Evolutionary conservation across 2,888 invertebrate species (phyloP).

Genomic region (Eurytoma californica): DNA sequence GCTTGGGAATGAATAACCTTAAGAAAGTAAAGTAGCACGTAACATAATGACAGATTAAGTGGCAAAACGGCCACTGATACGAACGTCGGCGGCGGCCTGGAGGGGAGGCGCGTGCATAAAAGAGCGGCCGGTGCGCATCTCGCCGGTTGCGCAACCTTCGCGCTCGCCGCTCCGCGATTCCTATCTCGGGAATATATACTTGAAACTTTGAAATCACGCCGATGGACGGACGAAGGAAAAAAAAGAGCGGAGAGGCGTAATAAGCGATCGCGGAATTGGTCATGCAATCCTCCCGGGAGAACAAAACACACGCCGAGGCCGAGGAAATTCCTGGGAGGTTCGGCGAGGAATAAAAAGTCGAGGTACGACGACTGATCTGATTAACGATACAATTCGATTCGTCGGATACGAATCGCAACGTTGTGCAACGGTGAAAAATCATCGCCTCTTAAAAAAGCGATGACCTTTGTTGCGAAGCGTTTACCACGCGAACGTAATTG

Average conservation of each 20-base stretch:
- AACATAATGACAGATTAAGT: slow-evolving; percentile 32
- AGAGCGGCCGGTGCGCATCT: not conserved
- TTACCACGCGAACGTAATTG: too few species aligned
- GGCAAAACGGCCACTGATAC: slow-evolving; percentile 8
- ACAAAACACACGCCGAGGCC: not conserved
- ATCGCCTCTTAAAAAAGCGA: too few species aligned
- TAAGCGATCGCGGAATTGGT: not conserved
- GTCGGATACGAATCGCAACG: not conserved
- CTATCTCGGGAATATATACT: slow-evolving; percentile 12
- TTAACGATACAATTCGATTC: not conserved
- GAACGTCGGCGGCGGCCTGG: not conserved
- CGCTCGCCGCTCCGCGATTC: slow-evolving; percentile 16
- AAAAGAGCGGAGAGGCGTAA: not conserved
- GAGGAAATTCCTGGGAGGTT: not conserved
- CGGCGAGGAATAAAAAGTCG: not conserved
- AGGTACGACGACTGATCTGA: too few species aligned
- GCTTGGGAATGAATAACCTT: not conserved
- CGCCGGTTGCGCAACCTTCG: slow-evolving; percentile 8
- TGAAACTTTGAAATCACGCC: slow-evolving; percentile 16
- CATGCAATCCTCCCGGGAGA: not conserved
- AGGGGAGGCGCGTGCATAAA: not conserved
- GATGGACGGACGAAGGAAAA: not conserved
- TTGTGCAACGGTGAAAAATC: not conserved
- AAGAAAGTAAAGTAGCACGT: slow-evolving; percentile 24
- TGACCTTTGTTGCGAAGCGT: too few species aligned